Conservation (phyloP, 2,888 invertebrate species). For the Oligia fasciuncula region DNA sequence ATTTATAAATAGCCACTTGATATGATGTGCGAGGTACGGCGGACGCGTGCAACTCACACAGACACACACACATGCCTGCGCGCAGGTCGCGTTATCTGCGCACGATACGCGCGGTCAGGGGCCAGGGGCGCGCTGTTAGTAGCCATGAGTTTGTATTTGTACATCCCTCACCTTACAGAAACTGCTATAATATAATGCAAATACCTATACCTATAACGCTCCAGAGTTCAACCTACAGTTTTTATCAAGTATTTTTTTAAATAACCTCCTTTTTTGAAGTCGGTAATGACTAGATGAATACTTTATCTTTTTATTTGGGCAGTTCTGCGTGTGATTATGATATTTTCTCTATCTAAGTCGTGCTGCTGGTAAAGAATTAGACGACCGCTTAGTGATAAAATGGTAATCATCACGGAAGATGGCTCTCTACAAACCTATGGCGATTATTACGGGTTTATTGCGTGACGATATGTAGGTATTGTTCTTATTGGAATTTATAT, state of each 20-base stretch:
- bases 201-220: too few relatives aligned
- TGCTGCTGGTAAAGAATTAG: background rate
- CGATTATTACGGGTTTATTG: too few relatives aligned
- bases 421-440: background rate
- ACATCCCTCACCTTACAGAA: slow-evolving; percentile 44
- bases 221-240: background rate
- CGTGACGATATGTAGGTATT: background rate
- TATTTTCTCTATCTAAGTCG: background rate
- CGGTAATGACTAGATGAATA: background rate
- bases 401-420: background rate
- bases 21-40: slow-evolving; percentile 6
- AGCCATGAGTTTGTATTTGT: slow-evolving; percentile 47
- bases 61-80: slow-evolving; percentile 34
- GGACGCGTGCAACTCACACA: slow-evolving; percentile 44
- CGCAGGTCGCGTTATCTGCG: slow-evolving; percentile 70
- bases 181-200: background rate
- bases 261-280: too few relatives aligned
- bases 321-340: background rate
- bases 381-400: too few relatives aligned
- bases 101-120: slow-evolving; percentile 68
- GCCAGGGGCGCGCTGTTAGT: slow-evolving; percentile 69
- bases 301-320: background rate
- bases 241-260: background rate
- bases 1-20: slow-evolving; percentile 38
- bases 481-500: background rate